phyloP scores from a whole-genome alignment of 2,888 invertebrate species.

The Aethes cnicana region DNA sequence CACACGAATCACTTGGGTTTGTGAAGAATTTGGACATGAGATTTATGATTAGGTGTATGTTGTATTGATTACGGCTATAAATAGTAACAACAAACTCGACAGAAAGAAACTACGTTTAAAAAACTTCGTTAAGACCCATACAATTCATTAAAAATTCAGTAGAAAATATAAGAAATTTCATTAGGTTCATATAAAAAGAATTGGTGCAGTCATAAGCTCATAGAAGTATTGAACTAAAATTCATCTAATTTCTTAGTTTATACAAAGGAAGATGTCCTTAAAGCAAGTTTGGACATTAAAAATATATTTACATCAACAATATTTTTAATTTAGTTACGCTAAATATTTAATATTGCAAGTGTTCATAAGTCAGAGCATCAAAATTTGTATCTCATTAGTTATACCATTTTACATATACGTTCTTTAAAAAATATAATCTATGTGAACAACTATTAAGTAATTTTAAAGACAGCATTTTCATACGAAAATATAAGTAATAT shows the following conservation, averaged over 20 bases:
- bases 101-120: too few species aligned
- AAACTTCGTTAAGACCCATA: too few species aligned
- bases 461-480: conserved; percentile 55
- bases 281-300: conserved; percentile 11
- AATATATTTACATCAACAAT: conserved; percentile 61
- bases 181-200: conserved; percentile 31
- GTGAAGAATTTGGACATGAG: too few species aligned
- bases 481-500: conserved; percentile 73
- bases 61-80: too few species aligned
- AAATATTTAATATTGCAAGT: conserved; percentile 70
- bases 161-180: conserved; percentile 35
- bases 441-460: conserved; percentile 54
- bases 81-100: too few species aligned
- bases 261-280: conserved; percentile 32
- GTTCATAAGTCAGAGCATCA: conserved; percentile 67
- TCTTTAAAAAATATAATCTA: conserved; percentile 73
- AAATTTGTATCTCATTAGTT: conserved; percentile 40
- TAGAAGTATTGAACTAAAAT: conserved; percentile 23
- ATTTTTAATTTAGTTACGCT: conserved; percentile 46
- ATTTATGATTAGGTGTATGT: too few species aligned
- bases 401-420: conserved; percentile 44
- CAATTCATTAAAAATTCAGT: conserved; percentile 34
- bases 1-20: too few species aligned
- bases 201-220: conserved; percentile 36
- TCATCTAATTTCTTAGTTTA: conserved; percentile 27